These are phyloP conservation scores for Larimichthys polyactis DNA, from an alignment of 2,113 vertebrate genomes.

Conservation along the genomic window DNA sequence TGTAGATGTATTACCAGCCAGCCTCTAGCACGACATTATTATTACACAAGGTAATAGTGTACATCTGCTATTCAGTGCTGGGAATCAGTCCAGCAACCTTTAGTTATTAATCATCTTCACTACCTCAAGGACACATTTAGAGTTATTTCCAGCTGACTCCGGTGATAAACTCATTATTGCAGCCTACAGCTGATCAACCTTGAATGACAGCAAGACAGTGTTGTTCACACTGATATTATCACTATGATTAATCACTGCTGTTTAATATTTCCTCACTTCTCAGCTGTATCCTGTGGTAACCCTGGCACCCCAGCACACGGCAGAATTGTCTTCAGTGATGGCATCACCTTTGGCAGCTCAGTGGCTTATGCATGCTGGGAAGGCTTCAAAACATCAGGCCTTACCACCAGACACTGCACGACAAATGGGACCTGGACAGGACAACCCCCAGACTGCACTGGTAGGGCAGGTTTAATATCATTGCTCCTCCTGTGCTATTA, in stretches of 20 bases:
- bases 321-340: slow-evolving; percentile 92
- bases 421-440: slow-evolving; percentile 99
- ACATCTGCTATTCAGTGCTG: slow-evolving; percentile 47
- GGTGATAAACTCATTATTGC: slow-evolving; percentile 71
- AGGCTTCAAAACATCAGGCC: slow-evolving; percentile 94
- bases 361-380: slow-evolving; percentile 97
- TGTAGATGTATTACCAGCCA: slow-evolving; percentile 36
- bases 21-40: slow-evolving; percentile 5
- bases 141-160: slow-evolving; percentile 66
- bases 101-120: slow-evolving; percentile 69
- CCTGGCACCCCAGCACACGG: slow-evolving; percentile 93
- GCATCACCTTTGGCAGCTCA: slow-evolving; percentile 93
- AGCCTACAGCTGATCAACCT: slow-evolving; percentile 62
- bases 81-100: slow-evolving; percentile 63
- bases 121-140: slow-evolving; percentile 65
- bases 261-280: slow-evolving; percentile 58
- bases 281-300: slow-evolving; percentile 97
- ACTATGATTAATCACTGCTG: slow-evolving; percentile 59
- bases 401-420: slow-evolving; percentile 96
- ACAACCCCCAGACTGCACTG: slow-evolving; percentile 93
- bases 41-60: slow-evolving; percentile 34
- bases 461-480: slow-evolving; percentile 71
- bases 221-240: slow-evolving; percentile 52
- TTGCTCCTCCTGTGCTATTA: background rate
- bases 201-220: slow-evolving; percentile 68